Conservation (phyloP, 2,113 vertebrate species). For the Psilopsiagon aymara region DNA sequence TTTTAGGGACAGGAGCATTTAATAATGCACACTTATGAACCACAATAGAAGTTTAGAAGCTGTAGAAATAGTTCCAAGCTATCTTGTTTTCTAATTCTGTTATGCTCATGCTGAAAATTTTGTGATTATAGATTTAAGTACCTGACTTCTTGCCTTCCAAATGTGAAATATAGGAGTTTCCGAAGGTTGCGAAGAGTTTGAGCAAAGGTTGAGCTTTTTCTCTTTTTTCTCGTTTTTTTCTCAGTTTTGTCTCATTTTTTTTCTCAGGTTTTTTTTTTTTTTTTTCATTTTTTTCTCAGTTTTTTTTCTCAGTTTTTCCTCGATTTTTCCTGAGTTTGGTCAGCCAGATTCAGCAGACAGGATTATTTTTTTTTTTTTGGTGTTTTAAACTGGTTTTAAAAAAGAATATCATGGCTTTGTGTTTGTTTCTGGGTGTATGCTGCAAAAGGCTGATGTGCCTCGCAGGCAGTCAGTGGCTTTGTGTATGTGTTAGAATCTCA, state of each 20-base stretch:
- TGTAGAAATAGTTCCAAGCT: not conserved
- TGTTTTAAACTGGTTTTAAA: not conserved
- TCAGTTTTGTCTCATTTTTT: not conserved
- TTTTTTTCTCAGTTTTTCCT: not conserved
- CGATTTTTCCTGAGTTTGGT: not conserved
- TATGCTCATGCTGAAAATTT: not conserved
- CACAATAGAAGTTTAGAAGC: not conserved
- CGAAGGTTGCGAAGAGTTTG: not conserved
- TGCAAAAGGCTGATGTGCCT: not conserved
- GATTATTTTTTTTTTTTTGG: not conserved
- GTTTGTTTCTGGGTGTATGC: not conserved
- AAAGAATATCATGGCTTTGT: not conserved
- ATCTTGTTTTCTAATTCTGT: not conserved
- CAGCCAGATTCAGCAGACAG: not conserved
- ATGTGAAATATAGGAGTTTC: not conserved
- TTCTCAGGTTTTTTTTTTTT: too few relatives aligned
- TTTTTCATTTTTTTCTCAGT: too few relatives aligned
- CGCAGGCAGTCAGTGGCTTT: not conserved
- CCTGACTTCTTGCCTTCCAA: not conserved
- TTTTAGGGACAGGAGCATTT: not conserved
- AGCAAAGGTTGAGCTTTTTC: not conserved
- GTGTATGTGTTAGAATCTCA: not conserved
- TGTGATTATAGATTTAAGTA: not conserved
- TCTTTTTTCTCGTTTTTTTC: not conserved
- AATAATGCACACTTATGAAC: not conserved